phyloP scores from a whole-genome alignment of 2,797 vertebrate species.

The Uromys caudimaculatus region DNA sequence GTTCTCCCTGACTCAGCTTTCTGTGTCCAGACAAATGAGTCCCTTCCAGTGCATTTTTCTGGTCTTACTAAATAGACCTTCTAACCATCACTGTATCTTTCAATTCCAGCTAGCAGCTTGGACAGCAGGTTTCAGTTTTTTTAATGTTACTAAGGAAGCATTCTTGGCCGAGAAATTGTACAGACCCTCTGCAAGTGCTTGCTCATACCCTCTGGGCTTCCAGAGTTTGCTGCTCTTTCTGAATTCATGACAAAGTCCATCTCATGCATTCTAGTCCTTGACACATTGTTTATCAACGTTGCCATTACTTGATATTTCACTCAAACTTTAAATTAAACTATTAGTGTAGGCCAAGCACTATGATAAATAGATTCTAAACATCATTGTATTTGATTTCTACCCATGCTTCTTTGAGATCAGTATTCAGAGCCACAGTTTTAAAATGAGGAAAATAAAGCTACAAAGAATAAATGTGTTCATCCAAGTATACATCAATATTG shows the following conservation, averaged over 20 bases:
- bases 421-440: neutral
- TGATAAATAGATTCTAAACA: neutral
- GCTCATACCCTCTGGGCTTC: neutral
- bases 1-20: conserved; percentile 77
- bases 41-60: conserved; percentile 66
- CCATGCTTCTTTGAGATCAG: neutral
- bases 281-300: neutral
- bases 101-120: conserved; percentile 74
- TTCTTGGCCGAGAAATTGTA: neutral
- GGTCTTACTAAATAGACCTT: conserved; percentile 70
- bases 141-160: conserved; percentile 54
- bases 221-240: neutral
- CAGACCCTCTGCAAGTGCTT: neutral
- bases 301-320: neutral
- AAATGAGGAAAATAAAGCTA: neutral
- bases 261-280: neutral
- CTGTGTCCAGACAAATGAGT: conserved; percentile 75
- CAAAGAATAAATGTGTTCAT: neutral
- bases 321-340: neutral
- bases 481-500: neutral
- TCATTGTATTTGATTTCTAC: conserved; percentile 1
- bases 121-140: conserved; percentile 51
- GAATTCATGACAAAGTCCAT: neutral
- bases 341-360: neutral
- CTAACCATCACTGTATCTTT: conserved; percentile 72